These are phyloP conservation scores for Channa argus DNA, from an alignment of 2,113 vertebrate genomes.

Conservation along the genomic window DNA sequence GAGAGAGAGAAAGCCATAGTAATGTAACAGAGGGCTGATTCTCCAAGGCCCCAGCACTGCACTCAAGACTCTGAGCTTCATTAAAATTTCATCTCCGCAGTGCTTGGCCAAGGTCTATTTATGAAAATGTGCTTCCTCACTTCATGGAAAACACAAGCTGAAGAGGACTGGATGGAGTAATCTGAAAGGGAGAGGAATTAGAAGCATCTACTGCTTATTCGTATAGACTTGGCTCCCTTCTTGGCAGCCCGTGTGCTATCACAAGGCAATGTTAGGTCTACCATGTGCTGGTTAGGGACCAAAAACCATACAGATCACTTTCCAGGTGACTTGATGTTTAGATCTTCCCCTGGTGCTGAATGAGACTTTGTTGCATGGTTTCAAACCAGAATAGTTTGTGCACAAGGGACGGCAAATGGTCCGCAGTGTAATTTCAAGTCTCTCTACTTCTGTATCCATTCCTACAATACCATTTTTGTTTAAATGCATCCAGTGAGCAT, in stretches of 20 bases:
- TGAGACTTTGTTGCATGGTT: constrained; percentile 39
- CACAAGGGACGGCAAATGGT: not conserved
- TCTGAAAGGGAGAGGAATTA: constrained; percentile 78
- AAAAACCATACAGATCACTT: constrained; percentile 41
- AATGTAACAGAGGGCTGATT: constrained; percentile 89
- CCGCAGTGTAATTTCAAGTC: constrained; percentile 19
- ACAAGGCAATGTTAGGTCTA: not conserved
- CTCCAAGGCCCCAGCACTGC: constrained; percentile 90
- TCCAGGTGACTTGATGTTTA: constrained; percentile 57
- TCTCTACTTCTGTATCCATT: constrained; percentile 19
- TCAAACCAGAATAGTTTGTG: constrained; percentile 26
- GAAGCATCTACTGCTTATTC: constrained; percentile 45
- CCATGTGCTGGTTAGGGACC: constrained; percentile 23
- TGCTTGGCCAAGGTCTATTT: constrained; percentile 97
- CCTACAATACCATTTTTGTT: not conserved
- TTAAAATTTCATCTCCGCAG: constrained; percentile 93
- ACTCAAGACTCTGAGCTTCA: constrained; percentile 93
- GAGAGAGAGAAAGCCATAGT: constrained; percentile 81
- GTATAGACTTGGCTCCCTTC: constrained; percentile 37
- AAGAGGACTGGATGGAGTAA: constrained; percentile 67
- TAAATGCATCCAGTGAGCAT: constrained; percentile 3
- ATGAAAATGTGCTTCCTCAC: constrained; percentile 95
- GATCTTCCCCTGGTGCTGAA: constrained; percentile 33
- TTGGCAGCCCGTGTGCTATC: constrained; percentile 30
- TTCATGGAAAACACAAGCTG: constrained; percentile 87